Percentiles rank a stretch among this genome's conserved stretches.
These are phyloP conservation scores for Coptodon bakossiorum DNA, from an alignment of 2,113 vertebrate genomes.

Conservation along the genomic window DNA sequence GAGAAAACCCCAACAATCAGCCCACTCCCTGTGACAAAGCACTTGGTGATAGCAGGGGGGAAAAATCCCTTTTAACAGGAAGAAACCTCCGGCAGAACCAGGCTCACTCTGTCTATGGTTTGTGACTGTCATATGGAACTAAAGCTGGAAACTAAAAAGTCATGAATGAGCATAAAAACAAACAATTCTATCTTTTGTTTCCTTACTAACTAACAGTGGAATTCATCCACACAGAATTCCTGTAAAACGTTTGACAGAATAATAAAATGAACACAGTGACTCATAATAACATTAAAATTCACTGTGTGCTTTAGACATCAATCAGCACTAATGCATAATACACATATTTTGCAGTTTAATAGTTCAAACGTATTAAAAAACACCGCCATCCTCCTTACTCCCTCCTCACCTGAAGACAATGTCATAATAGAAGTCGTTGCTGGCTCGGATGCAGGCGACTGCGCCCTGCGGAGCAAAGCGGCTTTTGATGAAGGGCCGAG, in stretches of 20 bases:
- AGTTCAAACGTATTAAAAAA: not conserved
- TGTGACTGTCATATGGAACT: not conserved
- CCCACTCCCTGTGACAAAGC: not conserved
- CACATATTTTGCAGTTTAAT: not conserved
- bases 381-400: not conserved
- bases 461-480: slow-evolving; percentile 92
- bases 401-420: slow-evolving; percentile 84
- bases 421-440: slow-evolving; percentile 87
- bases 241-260: not conserved
- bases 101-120: not conserved
- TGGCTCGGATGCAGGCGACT: slow-evolving; percentile 85
- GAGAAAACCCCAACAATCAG: not conserved
- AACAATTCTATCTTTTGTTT: accelerated
- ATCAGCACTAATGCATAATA: not conserved
- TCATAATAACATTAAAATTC: not conserved
- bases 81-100: not conserved
- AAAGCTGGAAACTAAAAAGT: not conserved
- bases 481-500: slow-evolving; percentile 86
- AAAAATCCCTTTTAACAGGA: not conserved
- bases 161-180: not conserved
- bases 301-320: not conserved
- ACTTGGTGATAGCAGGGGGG: not conserved
- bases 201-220: not conserved
- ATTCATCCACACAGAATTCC: not conserved
- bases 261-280: not conserved